Evolutionary conservation across 2,797 vertebrate genomes (phyloP).

Genomic region (Cossypha polioptera): DNA sequence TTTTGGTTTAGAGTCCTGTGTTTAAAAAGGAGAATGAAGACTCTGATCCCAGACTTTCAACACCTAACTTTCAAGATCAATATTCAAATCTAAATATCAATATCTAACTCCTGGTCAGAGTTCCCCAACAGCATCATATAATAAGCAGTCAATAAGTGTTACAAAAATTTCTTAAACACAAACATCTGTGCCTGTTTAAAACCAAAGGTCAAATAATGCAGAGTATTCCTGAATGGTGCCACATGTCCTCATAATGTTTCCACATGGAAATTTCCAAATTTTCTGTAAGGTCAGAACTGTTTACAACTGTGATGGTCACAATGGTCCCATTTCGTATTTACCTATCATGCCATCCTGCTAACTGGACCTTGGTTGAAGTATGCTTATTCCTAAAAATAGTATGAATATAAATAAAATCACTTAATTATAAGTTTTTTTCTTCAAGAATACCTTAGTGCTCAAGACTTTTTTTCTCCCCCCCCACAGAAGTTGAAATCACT

Average conservation of each 20-base stretch:
- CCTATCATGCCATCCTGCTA: background rate
- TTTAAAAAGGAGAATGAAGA: background rate
- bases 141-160: background rate
- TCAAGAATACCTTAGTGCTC: background rate
- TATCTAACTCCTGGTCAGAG: background rate
- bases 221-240: background rate
- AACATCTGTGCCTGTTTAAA: background rate
- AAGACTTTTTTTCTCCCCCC: background rate
- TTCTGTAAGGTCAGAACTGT: background rate
- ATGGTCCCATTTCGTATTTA: background rate
- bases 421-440: background rate
- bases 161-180: background rate
- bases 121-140: background rate
- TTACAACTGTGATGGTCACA: accelerated
- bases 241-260: background rate
- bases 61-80: background rate
- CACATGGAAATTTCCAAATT: background rate
- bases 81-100: background rate
- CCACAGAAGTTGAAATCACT: background rate
- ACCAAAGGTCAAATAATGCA: background rate
- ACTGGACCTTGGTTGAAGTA: background rate
- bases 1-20: background rate
- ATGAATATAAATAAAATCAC: background rate
- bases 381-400: background rate
- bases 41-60: background rate